These are phyloP conservation scores for Ophion costatus DNA, from an alignment of 2,888 invertebrate species.

Conservation along the genomic window DNA sequence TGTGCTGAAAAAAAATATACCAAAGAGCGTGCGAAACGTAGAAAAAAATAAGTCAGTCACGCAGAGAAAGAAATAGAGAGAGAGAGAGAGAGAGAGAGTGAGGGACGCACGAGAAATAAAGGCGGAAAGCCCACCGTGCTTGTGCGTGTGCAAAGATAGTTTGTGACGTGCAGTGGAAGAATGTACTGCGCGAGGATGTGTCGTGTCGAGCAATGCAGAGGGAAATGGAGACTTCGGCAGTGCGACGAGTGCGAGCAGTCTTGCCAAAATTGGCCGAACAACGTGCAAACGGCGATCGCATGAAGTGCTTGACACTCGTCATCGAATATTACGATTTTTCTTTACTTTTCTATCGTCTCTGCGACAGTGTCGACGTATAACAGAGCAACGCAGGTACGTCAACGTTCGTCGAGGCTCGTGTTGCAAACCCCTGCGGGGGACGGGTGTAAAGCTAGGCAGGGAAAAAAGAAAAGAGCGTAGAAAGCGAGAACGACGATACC, in stretches of 20 bases:
- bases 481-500: neutral
- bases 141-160: conserved; percentile 1
- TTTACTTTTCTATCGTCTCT: neutral
- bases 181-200: conserved; percentile 35
- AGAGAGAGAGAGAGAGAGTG: neutral
- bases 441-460: neutral
- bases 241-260: conserved; percentile 1
- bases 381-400: neutral
- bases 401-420: neutral
- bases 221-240: conserved; percentile 24
- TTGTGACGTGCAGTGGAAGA: neutral
- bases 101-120: neutral
- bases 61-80: neutral
- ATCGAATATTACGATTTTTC: neutral
- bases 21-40: neutral
- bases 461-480: neutral
- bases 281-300: neutral
- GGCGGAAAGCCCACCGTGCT: neutral
- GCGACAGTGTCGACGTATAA: neutral
- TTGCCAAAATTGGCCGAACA: conserved; percentile 10
- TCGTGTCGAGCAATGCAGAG: conserved; percentile 40
- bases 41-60: neutral
- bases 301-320: neutral
- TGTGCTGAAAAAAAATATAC: neutral
- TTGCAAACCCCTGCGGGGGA: too few relatives aligned